Conservation (phyloP, 2,113 vertebrate species). For the Halcyon malimbica region DNA sequence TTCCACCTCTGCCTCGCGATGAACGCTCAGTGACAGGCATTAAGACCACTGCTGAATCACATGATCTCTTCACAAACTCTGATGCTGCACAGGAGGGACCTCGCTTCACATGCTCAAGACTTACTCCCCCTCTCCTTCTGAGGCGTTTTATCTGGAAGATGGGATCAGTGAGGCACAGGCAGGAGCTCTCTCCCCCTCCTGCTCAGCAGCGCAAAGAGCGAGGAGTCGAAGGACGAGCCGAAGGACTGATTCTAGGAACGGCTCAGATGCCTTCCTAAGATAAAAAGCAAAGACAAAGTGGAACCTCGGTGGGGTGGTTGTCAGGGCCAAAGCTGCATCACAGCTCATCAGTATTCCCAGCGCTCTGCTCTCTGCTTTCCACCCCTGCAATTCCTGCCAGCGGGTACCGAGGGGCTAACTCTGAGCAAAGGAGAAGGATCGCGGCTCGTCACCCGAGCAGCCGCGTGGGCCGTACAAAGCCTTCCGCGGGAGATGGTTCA, state of each 20-base stretch:
- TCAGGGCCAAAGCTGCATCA: neutral
- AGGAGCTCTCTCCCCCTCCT: neutral
- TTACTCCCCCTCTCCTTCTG: neutral
- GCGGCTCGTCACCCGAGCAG: neutral
- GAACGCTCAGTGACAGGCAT: neutral
- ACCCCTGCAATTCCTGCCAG: neutral
- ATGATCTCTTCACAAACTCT: neutral
- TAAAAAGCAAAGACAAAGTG: neutral
- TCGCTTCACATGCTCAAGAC: neutral
- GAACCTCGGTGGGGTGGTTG: neutral
- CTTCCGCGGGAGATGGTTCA: constrained; percentile 7
- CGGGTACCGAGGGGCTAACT: neutral
- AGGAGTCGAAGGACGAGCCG: neutral
- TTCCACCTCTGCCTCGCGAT: neutral
- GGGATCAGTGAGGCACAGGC: neutral
- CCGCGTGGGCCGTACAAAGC: neutral
- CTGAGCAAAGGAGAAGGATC: neutral
- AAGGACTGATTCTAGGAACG: neutral
- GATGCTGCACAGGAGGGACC: neutral
- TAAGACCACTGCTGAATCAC: neutral
- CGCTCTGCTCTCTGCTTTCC: neutral
- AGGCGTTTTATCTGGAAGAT: neutral
- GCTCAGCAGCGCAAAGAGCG: neutral
- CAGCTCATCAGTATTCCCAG: neutral
- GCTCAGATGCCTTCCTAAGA: neutral